These are phyloP conservation scores for Megaceryle alcyon DNA, from an alignment of 2,797 vertebrate species.

Conservation along the genomic window DNA sequence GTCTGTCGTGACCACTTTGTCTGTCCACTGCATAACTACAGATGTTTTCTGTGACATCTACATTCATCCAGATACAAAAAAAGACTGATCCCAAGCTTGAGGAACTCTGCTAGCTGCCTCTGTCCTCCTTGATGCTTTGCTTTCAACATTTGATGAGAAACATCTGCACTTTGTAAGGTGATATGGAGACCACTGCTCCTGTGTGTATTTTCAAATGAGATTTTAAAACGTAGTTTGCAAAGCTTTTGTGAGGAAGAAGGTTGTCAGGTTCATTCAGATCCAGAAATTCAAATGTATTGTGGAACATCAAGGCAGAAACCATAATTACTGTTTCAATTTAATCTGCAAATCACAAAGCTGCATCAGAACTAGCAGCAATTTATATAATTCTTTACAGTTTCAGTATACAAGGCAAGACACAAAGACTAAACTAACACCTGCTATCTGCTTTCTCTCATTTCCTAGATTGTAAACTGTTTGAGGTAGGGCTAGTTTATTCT, in stretches of 20 bases:
- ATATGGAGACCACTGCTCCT: not conserved
- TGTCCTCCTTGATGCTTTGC: not conserved
- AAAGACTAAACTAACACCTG: slow-evolving; percentile 41
- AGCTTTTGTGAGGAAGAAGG: not conserved
- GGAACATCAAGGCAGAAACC: not conserved
- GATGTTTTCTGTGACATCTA: not conserved
- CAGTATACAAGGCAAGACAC: slow-evolving; percentile 35
- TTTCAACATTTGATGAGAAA: not conserved
- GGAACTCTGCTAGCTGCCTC: not conserved
- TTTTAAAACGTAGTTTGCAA: not conserved
- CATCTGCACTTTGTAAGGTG: not conserved
- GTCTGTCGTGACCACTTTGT: not conserved
- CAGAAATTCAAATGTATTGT: not conserved
- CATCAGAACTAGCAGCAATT: slow-evolving; percentile 32
- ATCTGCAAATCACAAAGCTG: slow-evolving; percentile 22
- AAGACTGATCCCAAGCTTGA: not conserved
- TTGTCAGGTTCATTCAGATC: not conserved
- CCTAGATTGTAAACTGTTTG: slow-evolving; percentile 35
- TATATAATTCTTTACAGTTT: slow-evolving; percentile 44
- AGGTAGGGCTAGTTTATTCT: slow-evolving; percentile 47
- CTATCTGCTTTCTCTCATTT: slow-evolving; percentile 48
- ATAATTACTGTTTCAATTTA: not conserved
- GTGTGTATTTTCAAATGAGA: not conserved
- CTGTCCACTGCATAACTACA: not conserved
- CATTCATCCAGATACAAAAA: not conserved